Percentiles rank a stretch among this genome's conserved stretches.
Conservation (phyloP, 2,113 vertebrate species). For the Colius striatus region DNA sequence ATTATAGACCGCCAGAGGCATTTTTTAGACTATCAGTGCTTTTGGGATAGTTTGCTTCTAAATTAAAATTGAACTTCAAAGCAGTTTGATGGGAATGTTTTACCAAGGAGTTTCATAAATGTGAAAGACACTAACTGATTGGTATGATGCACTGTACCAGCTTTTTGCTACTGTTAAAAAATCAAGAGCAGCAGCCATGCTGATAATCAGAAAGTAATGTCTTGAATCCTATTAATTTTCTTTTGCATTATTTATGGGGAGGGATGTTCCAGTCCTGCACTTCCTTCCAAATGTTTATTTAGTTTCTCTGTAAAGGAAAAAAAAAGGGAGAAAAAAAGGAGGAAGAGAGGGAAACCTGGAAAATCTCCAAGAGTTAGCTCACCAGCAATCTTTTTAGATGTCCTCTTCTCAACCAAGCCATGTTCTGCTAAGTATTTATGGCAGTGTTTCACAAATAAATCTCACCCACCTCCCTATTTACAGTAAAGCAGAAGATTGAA, state of each 20-base stretch:
- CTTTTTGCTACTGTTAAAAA: constrained; percentile 39
- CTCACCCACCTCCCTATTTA: constrained; percentile 21
- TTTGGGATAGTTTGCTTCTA: constrained; percentile 69
- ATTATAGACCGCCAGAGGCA: constrained; percentile 58
- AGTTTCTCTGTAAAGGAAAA: constrained; percentile 14
- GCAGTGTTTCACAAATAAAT: constrained; percentile 27
- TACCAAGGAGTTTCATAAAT: constrained; percentile 56
- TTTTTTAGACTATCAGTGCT: constrained; percentile 34
- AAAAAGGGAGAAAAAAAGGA: not conserved
- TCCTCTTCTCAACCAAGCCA: not conserved
- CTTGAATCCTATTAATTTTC: constrained; percentile 39
- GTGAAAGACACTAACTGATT: constrained; percentile 60
- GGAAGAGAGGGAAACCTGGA: constrained; percentile 26
- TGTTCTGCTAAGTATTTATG: constrained; percentile 37
- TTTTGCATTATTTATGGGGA: constrained; percentile 68
- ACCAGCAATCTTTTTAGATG: constrained; percentile 7
- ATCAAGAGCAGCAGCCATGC: not conserved
- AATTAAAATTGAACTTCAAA: constrained; percentile 79
- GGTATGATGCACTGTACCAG: constrained; percentile 30
- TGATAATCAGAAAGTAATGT: constrained; percentile 39
- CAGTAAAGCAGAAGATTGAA: not conserved
- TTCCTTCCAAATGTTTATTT: constrained; percentile 64
- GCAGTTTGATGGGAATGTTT: constrained; percentile 42
- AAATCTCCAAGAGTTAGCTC: constrained; percentile 11
- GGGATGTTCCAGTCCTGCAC: not conserved